These are phyloP conservation scores for Wasmannia auropunctata DNA, from an alignment of 1,140 invertebrate genomes.

Conservation along the genomic window DNA sequence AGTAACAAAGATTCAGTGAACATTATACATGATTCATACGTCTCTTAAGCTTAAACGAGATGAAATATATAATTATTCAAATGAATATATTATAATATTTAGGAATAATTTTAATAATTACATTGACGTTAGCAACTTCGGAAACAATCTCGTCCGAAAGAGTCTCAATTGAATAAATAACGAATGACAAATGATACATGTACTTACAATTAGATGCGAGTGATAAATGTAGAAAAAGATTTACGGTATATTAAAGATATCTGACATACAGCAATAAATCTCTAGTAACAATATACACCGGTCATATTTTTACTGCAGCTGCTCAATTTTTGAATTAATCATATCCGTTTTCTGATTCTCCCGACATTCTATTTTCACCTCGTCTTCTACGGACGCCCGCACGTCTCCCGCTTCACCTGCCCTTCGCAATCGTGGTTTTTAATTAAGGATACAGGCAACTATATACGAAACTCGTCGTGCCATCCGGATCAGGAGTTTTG, in stretches of 20 bases:
- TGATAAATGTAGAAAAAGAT: constrained; percentile 10
- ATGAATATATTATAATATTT: background rate
- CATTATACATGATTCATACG: no score
- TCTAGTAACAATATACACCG: background rate
- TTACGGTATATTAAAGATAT: background rate
- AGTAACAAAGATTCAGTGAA: no score
- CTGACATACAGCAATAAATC: background rate
- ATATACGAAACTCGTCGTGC: constrained; percentile 14
- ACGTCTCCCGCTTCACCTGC: constrained; percentile 12
- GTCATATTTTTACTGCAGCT: background rate
- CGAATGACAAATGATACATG: background rate
- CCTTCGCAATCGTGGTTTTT: background rate
- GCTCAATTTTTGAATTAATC: background rate
- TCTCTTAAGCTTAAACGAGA: background rate
- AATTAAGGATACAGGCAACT: constrained; percentile 42
- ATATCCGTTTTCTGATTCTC: background rate
- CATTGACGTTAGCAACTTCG: background rate
- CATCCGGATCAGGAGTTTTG: constrained; percentile 45
- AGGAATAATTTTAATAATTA: background rate
- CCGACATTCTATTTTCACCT: constrained; percentile 4
- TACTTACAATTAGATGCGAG: background rate
- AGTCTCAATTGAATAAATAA: background rate
- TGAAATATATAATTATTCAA: background rate
- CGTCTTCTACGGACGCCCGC: background rate
- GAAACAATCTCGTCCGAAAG: background rate